Base-by-base conservation (phyloP, 2,797 vertebrate genomes). In the Trachops cirrhosus region DNA sequence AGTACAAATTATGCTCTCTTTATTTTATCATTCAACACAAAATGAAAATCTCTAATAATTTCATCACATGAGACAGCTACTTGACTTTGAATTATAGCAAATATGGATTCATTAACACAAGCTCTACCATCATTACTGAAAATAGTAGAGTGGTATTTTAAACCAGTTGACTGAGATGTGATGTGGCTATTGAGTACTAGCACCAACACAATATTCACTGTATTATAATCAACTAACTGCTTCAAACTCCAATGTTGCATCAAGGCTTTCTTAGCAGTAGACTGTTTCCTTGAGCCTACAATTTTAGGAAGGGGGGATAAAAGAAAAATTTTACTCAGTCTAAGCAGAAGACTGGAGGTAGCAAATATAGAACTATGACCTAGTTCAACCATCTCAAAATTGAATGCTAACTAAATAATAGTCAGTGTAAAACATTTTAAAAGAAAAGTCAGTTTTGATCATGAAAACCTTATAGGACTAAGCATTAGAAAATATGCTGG, bases 21-120 rank as follows among this genome's bases (percentile, higher is more conserved):
- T 50, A 75, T 89, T 77, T 93, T 71, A 68, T 92, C 50, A 91
- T 80, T 94, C 59, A 71, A 62, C 15, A 82, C n/a, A 84, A 93
- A 88, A 78, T 84, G 19, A 93, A 29, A 57, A 37, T 94, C 48
- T 75, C 24, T 87, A 73, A 64, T 68, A 59, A 84, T 80, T 75
- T 83, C 7, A 82, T 83, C 67, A 87, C 21, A 90, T 50, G 6
- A 93, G 46, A 94, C 86, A 93, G 29, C 11, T 48, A 93, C 93
- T 1, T 79, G 70, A 86, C 46, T 77, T 68, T 83, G 79, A 95
- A 73, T 59, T 89, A 29, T 67, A 86, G 22, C 26, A 91, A 89
- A 91, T 73, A 87, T 16, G 18, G 32, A 9, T 97, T 83, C 89
- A 3, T 71, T 92, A 88, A 91, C 4, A 68, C 9, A 68, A 64